These are phyloP conservation scores for Morinoia aosen DNA, from an alignment of 2,888 invertebrate species.

Conservation along the genomic window DNA sequence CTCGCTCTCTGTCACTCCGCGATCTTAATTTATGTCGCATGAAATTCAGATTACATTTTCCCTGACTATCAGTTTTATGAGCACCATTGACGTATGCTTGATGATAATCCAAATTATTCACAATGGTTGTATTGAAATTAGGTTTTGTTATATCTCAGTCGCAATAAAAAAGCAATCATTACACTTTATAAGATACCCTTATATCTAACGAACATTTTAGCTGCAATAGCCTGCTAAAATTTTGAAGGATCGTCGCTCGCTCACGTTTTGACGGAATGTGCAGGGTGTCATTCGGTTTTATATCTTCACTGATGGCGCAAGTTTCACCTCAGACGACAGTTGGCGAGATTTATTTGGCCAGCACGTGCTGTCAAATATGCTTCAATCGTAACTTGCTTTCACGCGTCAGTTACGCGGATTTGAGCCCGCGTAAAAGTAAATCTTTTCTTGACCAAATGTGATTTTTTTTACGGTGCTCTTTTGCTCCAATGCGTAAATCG, in stretches of 20 bases:
- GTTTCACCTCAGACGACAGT: slow-evolving; percentile 17
- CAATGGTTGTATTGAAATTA: too few relatives aligned
- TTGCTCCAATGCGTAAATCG: neutral
- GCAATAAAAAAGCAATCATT: neutral
- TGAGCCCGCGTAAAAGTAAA: neutral
- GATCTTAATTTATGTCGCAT: neutral
- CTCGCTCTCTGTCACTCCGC: neutral
- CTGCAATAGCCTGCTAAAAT: neutral
- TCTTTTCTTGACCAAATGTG: neutral
- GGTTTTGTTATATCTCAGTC: too few relatives aligned
- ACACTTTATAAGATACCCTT: neutral
- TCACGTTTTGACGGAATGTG: neutral
- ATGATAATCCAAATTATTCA: too few relatives aligned
- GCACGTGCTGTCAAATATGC: slow-evolving; percentile 33
- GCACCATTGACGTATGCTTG: too few relatives aligned
- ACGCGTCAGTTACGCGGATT: neutral
- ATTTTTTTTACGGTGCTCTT: neutral
- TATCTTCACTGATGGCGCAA: slow-evolving; percentile 6
- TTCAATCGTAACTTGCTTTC: neutral
- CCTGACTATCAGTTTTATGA: too few relatives aligned
- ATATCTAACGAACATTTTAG: neutral
- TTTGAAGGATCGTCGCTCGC: neutral
- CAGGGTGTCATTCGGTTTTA: slow-evolving; percentile 4
- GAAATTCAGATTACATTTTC: too few relatives aligned
- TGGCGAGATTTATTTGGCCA: slow-evolving; percentile 35